Percentiles rank a stretch among this genome's conserved stretches.
These are phyloP conservation scores for Chaenogobius annularis DNA, from an alignment of 2,113 vertebrate species.

Conservation along the genomic window DNA sequence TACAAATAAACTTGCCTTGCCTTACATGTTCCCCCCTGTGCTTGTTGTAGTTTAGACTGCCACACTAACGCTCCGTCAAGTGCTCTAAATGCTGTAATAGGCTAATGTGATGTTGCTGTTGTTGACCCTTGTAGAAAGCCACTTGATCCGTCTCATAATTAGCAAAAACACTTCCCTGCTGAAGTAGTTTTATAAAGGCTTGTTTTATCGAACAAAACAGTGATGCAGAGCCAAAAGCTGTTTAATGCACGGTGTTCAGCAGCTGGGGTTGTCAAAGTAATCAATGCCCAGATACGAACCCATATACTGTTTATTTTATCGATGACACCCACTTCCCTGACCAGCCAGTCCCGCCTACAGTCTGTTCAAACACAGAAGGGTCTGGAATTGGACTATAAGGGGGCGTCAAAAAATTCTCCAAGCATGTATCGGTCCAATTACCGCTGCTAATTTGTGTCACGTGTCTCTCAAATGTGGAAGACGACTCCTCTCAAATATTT, in stretches of 20 bases:
- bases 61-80: not conserved
- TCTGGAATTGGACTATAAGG: too few relatives aligned
- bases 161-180: not conserved
- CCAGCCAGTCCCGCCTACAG: too few relatives aligned
- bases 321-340: too few relatives aligned
- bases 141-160: conserved; percentile 1
- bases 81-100: not conserved
- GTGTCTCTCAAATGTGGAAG: too few relatives aligned
- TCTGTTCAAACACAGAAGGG: too few relatives aligned
- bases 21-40: not conserved
- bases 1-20: too few relatives aligned
- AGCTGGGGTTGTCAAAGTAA: not conserved
- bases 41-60: not conserved
- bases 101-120: not conserved
- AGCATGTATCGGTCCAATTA: too few relatives aligned
- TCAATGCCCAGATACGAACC: too few relatives aligned
- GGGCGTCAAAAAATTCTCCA: too few relatives aligned
- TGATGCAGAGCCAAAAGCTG: not conserved
- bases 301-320: too few relatives aligned
- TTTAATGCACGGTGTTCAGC: not conserved
- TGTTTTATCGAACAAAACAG: not conserved
- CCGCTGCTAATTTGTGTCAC: too few relatives aligned
- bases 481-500: too few relatives aligned
- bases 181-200: not conserved
- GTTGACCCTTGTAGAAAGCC: not conserved